A percentile compares a stretch with the other conserved stretches of the same genome.
Conservation (phyloP, 2,797 vertebrate genomes). For the Dendrocincla tyrannina region DNA sequence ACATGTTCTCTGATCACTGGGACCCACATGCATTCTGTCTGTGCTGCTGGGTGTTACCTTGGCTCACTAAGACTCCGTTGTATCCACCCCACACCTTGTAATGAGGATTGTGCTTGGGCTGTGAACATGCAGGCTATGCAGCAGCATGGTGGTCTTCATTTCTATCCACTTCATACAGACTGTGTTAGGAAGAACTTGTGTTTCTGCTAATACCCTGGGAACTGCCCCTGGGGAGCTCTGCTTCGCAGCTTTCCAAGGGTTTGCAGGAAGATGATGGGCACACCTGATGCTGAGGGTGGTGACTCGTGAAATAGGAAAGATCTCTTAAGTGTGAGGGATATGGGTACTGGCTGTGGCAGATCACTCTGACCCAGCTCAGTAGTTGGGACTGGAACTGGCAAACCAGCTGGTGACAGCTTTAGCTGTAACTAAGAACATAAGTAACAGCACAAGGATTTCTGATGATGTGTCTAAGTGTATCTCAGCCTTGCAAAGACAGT, state of each 20-base stretch:
- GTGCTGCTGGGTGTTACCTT: neutral
- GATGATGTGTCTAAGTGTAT: neutral
- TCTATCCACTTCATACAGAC: neutral
- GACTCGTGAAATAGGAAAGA: neutral
- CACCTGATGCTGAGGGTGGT: neutral
- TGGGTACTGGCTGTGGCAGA: rapidly evolving
- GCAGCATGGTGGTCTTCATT: neutral
- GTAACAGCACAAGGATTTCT: neutral
- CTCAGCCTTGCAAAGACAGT: neutral
- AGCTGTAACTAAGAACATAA: neutral
- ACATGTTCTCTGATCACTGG: neutral
- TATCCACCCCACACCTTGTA: neutral
- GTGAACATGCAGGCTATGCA: rapidly evolving
- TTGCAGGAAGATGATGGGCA: neutral
- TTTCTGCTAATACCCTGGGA: neutral
- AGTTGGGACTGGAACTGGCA: neutral
- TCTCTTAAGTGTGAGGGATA: neutral
- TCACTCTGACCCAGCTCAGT: neutral
- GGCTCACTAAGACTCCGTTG: neutral
- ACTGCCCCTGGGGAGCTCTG: neutral
- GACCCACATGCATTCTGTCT: rapidly evolving
- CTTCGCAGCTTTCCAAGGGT: neutral
- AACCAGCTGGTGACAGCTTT: neutral
- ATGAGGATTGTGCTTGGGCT: neutral
- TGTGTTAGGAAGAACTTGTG: neutral